Evolutionary conservation across 2,113 vertebrate genomes (phyloP).

Genomic region (Plotosus lineatus): DNA sequence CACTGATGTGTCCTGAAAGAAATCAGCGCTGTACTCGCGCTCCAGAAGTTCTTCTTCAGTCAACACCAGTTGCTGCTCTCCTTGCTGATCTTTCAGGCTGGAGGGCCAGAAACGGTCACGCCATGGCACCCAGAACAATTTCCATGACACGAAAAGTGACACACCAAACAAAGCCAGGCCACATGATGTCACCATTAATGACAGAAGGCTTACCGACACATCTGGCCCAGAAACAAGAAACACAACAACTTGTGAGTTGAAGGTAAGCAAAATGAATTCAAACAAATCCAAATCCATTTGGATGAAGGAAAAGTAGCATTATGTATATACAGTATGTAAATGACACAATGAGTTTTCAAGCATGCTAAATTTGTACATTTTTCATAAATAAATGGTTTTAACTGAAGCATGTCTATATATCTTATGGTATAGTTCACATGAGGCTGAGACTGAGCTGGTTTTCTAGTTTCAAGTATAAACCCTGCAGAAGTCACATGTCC

Average conservation of each 20-base stretch:
- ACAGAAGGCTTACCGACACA: conserved; percentile 77
- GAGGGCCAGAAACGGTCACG: conserved; percentile 84
- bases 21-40: conserved; percentile 87
- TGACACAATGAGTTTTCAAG: not conserved
- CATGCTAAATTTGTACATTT: not conserved
- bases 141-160: conserved; percentile 98
- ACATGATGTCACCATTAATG: conserved; percentile 76
- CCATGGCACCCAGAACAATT: conserved; percentile 97
- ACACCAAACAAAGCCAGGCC: conserved; percentile 94
- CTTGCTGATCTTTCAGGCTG: conserved; percentile 82
- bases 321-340: not conserved
- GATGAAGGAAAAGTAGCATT: not conserved
- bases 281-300: not conserved
- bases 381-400: not conserved
- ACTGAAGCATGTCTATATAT: not conserved
- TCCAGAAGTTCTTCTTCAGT: conserved; percentile 85
- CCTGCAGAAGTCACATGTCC: too few species aligned
- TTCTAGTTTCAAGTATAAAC: too few species aligned
- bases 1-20: conserved; percentile 76
- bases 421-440: not conserved
- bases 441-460: too few species aligned
- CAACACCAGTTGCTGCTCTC: conserved; percentile 83
- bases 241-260: not conserved
- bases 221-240: conserved; percentile 56
- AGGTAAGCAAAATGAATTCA: not conserved